Evolutionary conservation across 2,888 invertebrate species (phyloP).

Genomic region (Corbicula japonica): DNA sequence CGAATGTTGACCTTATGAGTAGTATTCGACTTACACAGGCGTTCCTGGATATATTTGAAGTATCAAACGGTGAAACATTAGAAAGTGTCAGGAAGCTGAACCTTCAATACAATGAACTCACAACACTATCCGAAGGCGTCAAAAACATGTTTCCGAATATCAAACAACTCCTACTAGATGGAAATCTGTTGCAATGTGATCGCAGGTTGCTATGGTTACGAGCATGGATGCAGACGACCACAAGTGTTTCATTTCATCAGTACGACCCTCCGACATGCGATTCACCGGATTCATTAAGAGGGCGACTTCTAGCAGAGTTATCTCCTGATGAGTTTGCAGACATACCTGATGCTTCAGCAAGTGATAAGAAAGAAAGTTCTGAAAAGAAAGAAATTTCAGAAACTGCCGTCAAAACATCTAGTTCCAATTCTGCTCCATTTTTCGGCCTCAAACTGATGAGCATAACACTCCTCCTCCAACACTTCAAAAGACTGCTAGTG

Average conservation of each 20-base stretch:
- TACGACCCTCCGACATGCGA: constrained; percentile 87
- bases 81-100: constrained; percentile 88
- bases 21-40: constrained; percentile 73
- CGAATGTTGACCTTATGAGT: constrained; percentile 74
- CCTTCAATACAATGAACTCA: constrained; percentile 90
- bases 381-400: too few species aligned
- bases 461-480: not conserved
- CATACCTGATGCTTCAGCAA: too few species aligned
- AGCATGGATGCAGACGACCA: constrained; percentile 89
- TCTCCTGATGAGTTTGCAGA: constrained; percentile 66
- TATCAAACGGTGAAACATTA: constrained; percentile 17
- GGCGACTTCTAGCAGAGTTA: constrained; percentile 76
- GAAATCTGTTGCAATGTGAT: constrained; percentile 91
- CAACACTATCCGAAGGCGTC: constrained; percentile 90
- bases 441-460: too few species aligned
- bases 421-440: too few species aligned
- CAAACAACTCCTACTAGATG: constrained; percentile 90
- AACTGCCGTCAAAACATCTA: too few species aligned
- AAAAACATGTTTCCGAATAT: constrained; percentile 91
- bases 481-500: not conserved
- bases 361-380: too few species aligned
- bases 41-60: constrained; percentile 61
- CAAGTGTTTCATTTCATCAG: constrained; percentile 84
- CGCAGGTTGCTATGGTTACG: constrained; percentile 85
- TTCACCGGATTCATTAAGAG: constrained; percentile 78